Percentiles rank a stretch among this genome's conserved stretches.
These are phyloP conservation scores for Pseudomugil gertrudae DNA, from an alignment of 2,797 vertebrate species.

Conservation along the genomic window DNA sequence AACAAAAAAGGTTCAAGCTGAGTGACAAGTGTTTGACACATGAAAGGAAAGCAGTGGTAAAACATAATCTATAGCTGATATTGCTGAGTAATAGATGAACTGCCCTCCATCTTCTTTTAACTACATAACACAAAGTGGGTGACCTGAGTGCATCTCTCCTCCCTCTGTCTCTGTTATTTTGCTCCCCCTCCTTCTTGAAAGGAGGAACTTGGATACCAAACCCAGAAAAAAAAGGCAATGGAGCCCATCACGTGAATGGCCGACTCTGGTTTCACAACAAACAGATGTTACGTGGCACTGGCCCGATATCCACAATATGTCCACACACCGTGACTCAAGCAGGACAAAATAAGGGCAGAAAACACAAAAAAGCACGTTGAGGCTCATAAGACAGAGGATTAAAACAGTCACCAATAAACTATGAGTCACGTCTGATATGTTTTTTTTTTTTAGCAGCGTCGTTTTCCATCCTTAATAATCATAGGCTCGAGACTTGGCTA, in stretches of 20 bases:
- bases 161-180: constrained; percentile 4
- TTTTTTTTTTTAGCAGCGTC: not conserved
- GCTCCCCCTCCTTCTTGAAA: constrained; percentile 48
- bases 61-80: not conserved
- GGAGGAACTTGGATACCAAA: constrained; percentile 86
- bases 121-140: constrained; percentile 64
- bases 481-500: constrained; percentile 29
- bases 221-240: constrained; percentile 77
- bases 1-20: not conserved
- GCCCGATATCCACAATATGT: constrained; percentile 51
- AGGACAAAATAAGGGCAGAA: constrained; percentile 31
- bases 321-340: constrained; percentile 42
- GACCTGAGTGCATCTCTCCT: constrained; percentile 42
- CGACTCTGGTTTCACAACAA: constrained; percentile 96
- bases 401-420: too few relatives aligned
- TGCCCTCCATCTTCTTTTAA: constrained; percentile 57
- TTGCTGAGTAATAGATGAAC: constrained; percentile 66
- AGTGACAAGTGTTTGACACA: not conserved
- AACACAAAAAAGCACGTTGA: constrained; percentile 14
- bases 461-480: constrained; percentile 6
- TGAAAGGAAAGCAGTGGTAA: not conserved
- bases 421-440: constrained; percentile 40
- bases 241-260: constrained; percentile 83
- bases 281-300: constrained; percentile 86
- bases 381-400: constrained; percentile 13